These are phyloP conservation scores for Matsumyia berberina DNA, from an alignment of 2,888 invertebrate species.

Conservation along the genomic window DNA sequence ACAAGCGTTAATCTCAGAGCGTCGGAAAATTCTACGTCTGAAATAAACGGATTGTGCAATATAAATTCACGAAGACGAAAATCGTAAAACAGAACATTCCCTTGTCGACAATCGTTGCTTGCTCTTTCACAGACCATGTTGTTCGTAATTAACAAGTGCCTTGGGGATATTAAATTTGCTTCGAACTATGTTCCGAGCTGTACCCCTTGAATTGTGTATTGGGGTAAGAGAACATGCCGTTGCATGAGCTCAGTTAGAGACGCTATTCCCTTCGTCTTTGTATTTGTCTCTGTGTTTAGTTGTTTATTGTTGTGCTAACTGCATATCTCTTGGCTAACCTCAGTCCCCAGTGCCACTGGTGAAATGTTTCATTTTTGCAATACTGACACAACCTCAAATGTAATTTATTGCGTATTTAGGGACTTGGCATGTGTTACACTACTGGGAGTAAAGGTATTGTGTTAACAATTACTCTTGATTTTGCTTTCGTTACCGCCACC, in stretches of 20 bases:
- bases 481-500: slow-evolving; percentile 21
- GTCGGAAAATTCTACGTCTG: slow-evolving; percentile 51
- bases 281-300: slow-evolving; percentile 49
- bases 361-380: slow-evolving; percentile 66
- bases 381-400: slow-evolving; percentile 53
- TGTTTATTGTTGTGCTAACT: slow-evolving; percentile 71
- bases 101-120: slow-evolving; percentile 64
- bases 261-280: slow-evolving; percentile 51
- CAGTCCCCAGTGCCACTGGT: slow-evolving; percentile 54
- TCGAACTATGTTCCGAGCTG: slow-evolving; percentile 66
- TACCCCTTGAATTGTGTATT: slow-evolving; percentile 50
- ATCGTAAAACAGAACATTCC: slow-evolving; percentile 64
- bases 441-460: slow-evolving; percentile 42
- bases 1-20: slow-evolving; percentile 45
- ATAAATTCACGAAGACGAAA: slow-evolving; percentile 67
- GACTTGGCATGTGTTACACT: slow-evolving; percentile 39
- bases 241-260: slow-evolving; percentile 24
- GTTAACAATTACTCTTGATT: slow-evolving; percentile 51
- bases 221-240: slow-evolving; percentile 40
- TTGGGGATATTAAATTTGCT: slow-evolving; percentile 74
- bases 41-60: slow-evolving; percentile 62
- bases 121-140: slow-evolving; percentile 59
- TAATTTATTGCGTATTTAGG: slow-evolving; percentile 69
- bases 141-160: slow-evolving; percentile 73
- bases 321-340: slow-evolving; percentile 71